Evolutionary conservation across 2,113 vertebrate genomes (phyloP).

Genomic region (Lophotis ruficrista): DNA sequence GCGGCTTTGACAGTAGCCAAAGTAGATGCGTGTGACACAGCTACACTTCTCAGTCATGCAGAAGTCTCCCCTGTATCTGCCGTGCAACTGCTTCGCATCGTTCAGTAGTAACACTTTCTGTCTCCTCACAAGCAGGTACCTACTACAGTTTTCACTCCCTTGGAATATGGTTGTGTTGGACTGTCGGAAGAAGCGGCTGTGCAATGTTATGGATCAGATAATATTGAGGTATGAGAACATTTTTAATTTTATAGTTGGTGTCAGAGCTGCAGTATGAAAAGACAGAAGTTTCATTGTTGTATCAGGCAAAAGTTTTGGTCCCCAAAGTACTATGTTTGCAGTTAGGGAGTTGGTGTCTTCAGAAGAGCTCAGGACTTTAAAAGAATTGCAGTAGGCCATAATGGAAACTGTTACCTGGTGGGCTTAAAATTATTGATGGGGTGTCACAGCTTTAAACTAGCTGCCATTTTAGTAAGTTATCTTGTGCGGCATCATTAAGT

Average conservation of each 20-base stretch:
- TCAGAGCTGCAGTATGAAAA: neutral
- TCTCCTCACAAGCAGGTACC: constrained; percentile 77
- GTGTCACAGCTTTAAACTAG: neutral
- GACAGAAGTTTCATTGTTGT: neutral
- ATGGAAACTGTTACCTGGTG: neutral
- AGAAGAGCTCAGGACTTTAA: neutral
- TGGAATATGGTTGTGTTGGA: constrained; percentile 93
- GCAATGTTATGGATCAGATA: constrained; percentile 77
- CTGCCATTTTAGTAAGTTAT: neutral
- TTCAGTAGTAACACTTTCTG: neutral
- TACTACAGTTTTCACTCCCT: constrained; percentile 93
- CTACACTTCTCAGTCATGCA: neutral
- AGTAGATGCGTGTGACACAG: neutral
- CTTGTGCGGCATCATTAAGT: neutral
- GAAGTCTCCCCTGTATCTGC: neutral
- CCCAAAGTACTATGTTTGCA: neutral
- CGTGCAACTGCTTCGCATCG: neutral
- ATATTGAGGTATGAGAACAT: constrained; percentile 80
- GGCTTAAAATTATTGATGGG: neutral
- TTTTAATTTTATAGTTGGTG: neutral
- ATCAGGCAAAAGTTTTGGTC: neutral
- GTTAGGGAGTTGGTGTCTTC: neutral
- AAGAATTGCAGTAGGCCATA: neutral
- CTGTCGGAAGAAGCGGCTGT: constrained; percentile 89
- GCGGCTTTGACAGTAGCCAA: neutral